phyloP scores from a whole-genome alignment of 2,113 vertebrate species.

The Naja naja region DNA sequence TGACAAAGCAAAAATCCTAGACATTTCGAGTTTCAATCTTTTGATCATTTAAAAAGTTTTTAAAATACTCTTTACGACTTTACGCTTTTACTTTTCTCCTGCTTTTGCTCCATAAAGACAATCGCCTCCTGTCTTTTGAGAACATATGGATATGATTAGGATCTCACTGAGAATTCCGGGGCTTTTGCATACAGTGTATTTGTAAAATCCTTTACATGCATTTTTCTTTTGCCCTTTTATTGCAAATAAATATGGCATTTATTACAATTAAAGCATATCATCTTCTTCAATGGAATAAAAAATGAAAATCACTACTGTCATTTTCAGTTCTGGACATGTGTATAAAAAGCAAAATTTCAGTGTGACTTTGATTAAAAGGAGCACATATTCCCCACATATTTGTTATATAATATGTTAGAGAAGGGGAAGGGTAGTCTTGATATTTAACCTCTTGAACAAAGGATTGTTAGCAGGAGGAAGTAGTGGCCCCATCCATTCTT shows the following conservation, averaged over 20 bases:
- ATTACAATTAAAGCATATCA: not conserved
- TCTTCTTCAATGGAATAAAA: conserved; percentile 16
- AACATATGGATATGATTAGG: conserved; percentile 24
- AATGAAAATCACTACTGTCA: not conserved
- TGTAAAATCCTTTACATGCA: conserved; percentile 10
- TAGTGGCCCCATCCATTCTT: not conserved
- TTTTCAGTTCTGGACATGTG: conserved; percentile 15
- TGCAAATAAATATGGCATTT: not conserved
- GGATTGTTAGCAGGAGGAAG: not conserved
- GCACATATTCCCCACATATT: not conserved
- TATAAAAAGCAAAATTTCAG: conserved; percentile 9
- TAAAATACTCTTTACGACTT: not conserved
- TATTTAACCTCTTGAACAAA: not conserved
- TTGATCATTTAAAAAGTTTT: not conserved
- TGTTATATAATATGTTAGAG: not conserved
- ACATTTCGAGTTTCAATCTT: not conserved
- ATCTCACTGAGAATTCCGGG: not conserved
- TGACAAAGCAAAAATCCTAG: not conserved
- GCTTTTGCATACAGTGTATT: conserved; percentile 1
- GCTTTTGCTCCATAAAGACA: not conserved
- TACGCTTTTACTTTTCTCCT: not conserved
- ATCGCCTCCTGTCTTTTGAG: not conserved
- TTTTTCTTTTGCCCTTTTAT: conserved; percentile 1
- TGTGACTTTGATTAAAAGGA: not conserved
- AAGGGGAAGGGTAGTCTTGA: not conserved